Conservation (phyloP, 35 echinoderm and acorn worm species). For the Strongylocentrotus purpuratus region DNA sequence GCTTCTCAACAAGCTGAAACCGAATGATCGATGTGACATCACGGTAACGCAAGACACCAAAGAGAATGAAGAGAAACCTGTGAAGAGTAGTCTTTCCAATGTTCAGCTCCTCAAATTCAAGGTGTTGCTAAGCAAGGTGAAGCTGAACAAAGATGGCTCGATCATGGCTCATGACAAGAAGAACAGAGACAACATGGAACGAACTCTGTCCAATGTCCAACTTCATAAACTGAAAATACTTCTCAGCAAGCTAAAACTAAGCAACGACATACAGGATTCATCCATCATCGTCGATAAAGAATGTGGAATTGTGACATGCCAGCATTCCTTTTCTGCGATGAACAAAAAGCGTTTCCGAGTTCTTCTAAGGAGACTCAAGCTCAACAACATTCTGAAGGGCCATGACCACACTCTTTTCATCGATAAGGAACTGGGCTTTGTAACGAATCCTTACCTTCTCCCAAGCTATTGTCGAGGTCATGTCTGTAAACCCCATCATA, state of each 20-base stretch:
- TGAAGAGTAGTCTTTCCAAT: neutral
- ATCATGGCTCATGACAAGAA: neutral
- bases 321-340: neutral
- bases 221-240: neutral
- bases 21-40: neutral
- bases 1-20: neutral
- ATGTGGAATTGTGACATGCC: neutral
- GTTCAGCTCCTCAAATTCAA: neutral
- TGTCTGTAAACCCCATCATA: neutral
- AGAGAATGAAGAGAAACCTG: neutral
- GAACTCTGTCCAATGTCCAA: neutral
- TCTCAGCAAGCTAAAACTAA: neutral
- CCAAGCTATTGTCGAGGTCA: neutral
- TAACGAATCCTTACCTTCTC: slow-evolving; percentile 18
- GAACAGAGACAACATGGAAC: neutral
- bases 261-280: neutral
- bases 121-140: neutral
- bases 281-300: neutral
- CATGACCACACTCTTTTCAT: slow-evolving; percentile 36
- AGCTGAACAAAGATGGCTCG: neutral
- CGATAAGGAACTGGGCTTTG: neutral
- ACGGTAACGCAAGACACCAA: neutral
- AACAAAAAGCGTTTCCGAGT: neutral
- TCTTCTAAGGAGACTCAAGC: neutral
- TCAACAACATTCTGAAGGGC: neutral